Percentiles rank a stretch among this genome's conserved stretches.
Evolutionary conservation across 2,797 vertebrate genomes (phyloP).

Genomic region (Knipowitschia caucasica): DNA sequence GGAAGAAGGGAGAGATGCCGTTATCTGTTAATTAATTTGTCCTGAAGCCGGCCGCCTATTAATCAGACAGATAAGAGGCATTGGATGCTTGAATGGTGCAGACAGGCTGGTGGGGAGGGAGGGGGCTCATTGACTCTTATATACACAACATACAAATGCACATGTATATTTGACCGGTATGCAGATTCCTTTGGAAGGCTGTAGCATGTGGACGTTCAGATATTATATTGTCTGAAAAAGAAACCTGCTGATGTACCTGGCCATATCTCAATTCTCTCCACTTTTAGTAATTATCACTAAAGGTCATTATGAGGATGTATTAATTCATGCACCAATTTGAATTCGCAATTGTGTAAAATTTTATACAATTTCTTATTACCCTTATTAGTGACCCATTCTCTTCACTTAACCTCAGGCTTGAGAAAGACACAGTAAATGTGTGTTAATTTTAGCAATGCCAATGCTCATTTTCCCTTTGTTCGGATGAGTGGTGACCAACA

Average conservation of each 20-base stretch:
- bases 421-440: slow-evolving; percentile 43
- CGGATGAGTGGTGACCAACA: slow-evolving; percentile 61
- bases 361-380: slow-evolving; percentile 20
- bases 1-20: slow-evolving; percentile 73
- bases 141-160: slow-evolving; percentile 25
- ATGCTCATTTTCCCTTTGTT: slow-evolving; percentile 43
- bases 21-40: slow-evolving; percentile 99
- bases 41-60: slow-evolving; percentile 99
- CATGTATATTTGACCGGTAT: slow-evolving; percentile 30
- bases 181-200: not conserved
- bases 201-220: not conserved
- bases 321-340: not conserved
- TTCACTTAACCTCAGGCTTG: slow-evolving; percentile 41
- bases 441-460: slow-evolving; percentile 59
- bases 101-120: slow-evolving; percentile 81
- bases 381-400: slow-evolving; percentile 39
- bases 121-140: slow-evolving; percentile 22
- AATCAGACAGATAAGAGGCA: slow-evolving; percentile 99
- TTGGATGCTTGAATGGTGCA: slow-evolving; percentile 96
- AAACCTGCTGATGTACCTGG: slow-evolving; percentile 10
- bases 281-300: slow-evolving; percentile 99
- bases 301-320: slow-evolving; percentile 92
- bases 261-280: slow-evolving; percentile 87
- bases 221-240: not conserved
- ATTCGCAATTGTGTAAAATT: not conserved